These are phyloP conservation scores for Drosophila nikananu DNA, from an alignment of 1,140 invertebrate species.

Conservation along the genomic window DNA sequence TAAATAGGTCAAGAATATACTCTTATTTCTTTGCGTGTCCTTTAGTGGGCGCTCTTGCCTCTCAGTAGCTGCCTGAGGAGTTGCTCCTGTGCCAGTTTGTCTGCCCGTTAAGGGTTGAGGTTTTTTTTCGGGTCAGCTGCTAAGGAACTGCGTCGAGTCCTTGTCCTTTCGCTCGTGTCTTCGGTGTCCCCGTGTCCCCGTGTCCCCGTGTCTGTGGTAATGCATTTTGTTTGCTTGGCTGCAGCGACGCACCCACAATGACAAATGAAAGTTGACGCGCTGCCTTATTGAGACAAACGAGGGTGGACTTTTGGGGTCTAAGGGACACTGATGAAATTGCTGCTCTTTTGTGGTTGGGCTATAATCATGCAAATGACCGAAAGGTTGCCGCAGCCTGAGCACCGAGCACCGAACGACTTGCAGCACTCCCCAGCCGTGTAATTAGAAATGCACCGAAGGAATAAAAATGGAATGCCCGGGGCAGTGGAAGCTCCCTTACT, in stretches of 20 bases:
- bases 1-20: not conserved
- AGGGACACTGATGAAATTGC: slow-evolving; percentile 5
- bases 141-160: slow-evolving; percentile 51
- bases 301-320: slow-evolving; percentile 7
- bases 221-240: slow-evolving; percentile 79
- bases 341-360: slow-evolving; percentile 10
- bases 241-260: slow-evolving; percentile 57
- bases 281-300: slow-evolving; percentile 72
- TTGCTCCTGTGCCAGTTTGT: slow-evolving; percentile 22
- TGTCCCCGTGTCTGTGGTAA: slow-evolving; percentile 53
- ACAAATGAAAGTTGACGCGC: slow-evolving; percentile 78
- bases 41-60: slow-evolving; percentile 10
- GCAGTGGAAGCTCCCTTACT: slow-evolving; percentile 6
- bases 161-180: slow-evolving; percentile 37
- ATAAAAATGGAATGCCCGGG: slow-evolving; percentile 49
- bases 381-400: slow-evolving; percentile 35
- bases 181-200: slow-evolving; percentile 32
- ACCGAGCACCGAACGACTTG: not conserved
- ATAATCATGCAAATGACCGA: slow-evolving; percentile 60
- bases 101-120: slow-evolving; percentile 34
- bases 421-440: slow-evolving; percentile 34
- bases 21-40: not conserved
- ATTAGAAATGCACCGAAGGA: slow-evolving; percentile 69
- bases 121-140: slow-evolving; percentile 53
- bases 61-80: slow-evolving; percentile 18